phyloP scores from a whole-genome alignment of 1,140 invertebrate species.

The Drosophila ohnishii region DNA sequence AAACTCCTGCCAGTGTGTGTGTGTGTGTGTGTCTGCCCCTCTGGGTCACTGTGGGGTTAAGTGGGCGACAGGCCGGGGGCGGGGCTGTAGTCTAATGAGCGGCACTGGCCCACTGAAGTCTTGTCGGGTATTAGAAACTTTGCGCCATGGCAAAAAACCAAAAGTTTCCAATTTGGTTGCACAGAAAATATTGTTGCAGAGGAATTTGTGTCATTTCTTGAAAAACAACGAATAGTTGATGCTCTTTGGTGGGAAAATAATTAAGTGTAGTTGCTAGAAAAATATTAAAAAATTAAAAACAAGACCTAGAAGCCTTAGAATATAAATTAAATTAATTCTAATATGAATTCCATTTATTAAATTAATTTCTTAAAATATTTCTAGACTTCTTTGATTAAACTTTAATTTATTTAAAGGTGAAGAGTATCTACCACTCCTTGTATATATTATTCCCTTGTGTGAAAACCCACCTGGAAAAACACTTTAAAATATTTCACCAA shows the following conservation, averaged over 20 bases:
- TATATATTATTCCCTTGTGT: neutral
- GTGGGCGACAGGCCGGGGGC: constrained; percentile 15
- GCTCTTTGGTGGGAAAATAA: neutral
- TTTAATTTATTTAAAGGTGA: neutral
- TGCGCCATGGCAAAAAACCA: constrained; percentile 37
- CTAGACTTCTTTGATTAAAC: neutral
- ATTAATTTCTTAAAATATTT: neutral
- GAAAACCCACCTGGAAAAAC: neutral
- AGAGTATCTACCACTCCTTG: neutral
- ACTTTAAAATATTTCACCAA: constrained; percentile 1
- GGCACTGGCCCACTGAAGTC: constrained; percentile 35
- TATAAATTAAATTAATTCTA: neutral
- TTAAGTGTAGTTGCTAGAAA: no score
- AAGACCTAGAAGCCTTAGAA: neutral
- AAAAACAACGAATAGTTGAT: neutral
- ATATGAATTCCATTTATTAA: neutral
- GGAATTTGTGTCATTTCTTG: neutral
- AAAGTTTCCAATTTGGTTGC: constrained; percentile 52
- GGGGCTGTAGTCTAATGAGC: constrained; percentile 48
- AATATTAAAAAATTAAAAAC: no score
- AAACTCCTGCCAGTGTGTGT: neutral
- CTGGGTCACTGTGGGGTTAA: constrained; percentile 23
- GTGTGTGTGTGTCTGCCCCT: constrained; percentile 7
- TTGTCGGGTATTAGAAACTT: constrained; percentile 55
- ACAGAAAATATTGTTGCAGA: constrained; percentile 43